phyloP scores from a whole-genome alignment of 2,797 vertebrate species.

The Muscicapa striata region DNA sequence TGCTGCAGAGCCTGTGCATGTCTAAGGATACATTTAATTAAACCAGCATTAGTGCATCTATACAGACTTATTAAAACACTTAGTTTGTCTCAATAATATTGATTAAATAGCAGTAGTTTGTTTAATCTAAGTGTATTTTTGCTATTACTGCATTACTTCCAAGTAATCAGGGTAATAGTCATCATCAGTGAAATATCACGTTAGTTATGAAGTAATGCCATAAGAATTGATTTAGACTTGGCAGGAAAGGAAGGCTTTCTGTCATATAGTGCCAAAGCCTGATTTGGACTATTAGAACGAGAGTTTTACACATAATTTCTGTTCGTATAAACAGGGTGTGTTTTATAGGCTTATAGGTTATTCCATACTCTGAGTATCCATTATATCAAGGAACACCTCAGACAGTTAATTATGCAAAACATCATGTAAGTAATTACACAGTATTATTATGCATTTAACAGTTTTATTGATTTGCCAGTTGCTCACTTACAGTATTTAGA shows the following conservation, averaged over 20 bases:
- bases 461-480: slow-evolving; percentile 79
- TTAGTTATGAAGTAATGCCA: slow-evolving; percentile 92
- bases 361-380: slow-evolving; percentile 62
- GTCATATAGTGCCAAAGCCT: slow-evolving; percentile 54
- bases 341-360: slow-evolving; percentile 73
- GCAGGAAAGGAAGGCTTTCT: slow-evolving; percentile 62
- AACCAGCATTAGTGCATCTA: slow-evolving; percentile 74
- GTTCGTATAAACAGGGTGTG: slow-evolving; percentile 60
- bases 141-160: slow-evolving; percentile 87
- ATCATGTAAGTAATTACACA: slow-evolving; percentile 77
- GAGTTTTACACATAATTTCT: slow-evolving; percentile 68
- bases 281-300: slow-evolving; percentile 66
- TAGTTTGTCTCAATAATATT: slow-evolving; percentile 82
- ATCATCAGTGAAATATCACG: slow-evolving; percentile 90
- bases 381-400: slow-evolving; percentile 71
- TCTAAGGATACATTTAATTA: slow-evolving; percentile 76
- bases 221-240: slow-evolving; percentile 94
- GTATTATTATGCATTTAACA: slow-evolving; percentile 79
- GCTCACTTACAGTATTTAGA: slow-evolving; percentile 74
- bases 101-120: slow-evolving; percentile 82
- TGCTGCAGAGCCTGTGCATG: slow-evolving; percentile 16
- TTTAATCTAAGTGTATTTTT: slow-evolving; percentile 87
- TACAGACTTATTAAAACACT: slow-evolving; percentile 80
- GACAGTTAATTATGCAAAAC: slow-evolving; percentile 81
- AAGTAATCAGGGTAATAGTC: slow-evolving; percentile 88